A percentile compares a stretch with the other conserved stretches of the same genome.
Conservation (phyloP, 2,797 vertebrate genomes). For the Syndactyla subalaris region DNA sequence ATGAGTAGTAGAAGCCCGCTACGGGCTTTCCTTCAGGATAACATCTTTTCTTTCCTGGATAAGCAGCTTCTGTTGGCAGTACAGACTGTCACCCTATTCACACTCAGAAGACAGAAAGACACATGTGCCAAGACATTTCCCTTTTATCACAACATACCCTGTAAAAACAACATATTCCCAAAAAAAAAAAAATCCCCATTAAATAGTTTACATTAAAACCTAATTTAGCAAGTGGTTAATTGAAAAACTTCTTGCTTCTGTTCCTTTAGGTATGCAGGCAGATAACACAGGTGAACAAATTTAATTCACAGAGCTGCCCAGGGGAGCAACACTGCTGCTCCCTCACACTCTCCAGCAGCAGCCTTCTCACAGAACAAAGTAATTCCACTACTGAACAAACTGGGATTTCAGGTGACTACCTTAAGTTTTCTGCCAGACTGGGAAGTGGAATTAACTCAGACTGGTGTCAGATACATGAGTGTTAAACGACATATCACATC, state of each 20-base stretch:
- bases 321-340: background rate
- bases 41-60: background rate
- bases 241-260: background rate
- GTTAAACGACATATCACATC: background rate
- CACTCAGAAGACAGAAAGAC: background rate
- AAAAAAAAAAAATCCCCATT: background rate
- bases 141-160: background rate
- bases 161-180: background rate
- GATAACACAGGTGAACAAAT: background rate
- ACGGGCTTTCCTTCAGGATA: background rate
- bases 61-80: background rate
- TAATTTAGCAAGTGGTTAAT: background rate
- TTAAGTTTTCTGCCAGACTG: background rate
- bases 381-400: background rate
- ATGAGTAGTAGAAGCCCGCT: background rate
- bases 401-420: accelerated
- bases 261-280: background rate
- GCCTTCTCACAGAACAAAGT: background rate
- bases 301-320: background rate
- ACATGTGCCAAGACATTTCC: accelerated
- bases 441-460: background rate
- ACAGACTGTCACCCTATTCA: background rate
- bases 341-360: background rate
- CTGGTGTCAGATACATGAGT: accelerated
- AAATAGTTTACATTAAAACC: background rate